A percentile compares a stretch with the other conserved stretches of the same genome.
Conservation (phyloP, 2,113 vertebrate species). For the Sigmodon hispidus region DNA sequence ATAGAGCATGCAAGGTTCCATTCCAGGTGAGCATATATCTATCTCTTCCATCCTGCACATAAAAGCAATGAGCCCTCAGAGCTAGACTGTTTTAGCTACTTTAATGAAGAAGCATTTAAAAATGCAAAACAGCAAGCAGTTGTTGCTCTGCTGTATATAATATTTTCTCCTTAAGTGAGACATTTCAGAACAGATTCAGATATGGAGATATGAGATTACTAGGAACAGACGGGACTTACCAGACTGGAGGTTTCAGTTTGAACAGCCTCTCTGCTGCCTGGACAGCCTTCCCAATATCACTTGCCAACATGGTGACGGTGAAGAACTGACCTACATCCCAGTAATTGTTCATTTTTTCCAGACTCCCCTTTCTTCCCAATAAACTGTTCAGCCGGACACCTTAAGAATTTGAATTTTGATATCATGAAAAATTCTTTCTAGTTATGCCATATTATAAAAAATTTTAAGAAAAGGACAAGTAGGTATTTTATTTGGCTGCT, state of each 20-base stretch:
- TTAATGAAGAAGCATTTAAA: slow-evolving; percentile 40
- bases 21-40: background rate
- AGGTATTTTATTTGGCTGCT: background rate
- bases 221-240: slow-evolving; percentile 86
- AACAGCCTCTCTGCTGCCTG: slow-evolving; percentile 97
- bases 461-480: background rate
- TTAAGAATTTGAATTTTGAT: slow-evolving; percentile 80
- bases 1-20: background rate
- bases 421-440: slow-evolving; percentile 41
- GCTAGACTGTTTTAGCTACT: background rate
- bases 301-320: slow-evolving; percentile 94
- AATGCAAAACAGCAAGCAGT: background rate
- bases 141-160: background rate
- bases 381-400: slow-evolving; percentile 95
- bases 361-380: slow-evolving; percentile 94
- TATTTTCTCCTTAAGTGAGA: background rate
- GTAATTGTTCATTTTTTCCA: slow-evolving; percentile 98
- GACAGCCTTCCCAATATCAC: slow-evolving; percentile 92
- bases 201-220: background rate
- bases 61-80: slow-evolving; percentile 21
- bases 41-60: background rate
- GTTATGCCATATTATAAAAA: background rate
- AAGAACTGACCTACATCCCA: slow-evolving; percentile 98
- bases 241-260: slow-evolving; percentile 95
- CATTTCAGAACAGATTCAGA: slow-evolving; percentile 18